These are phyloP conservation scores for Agrotis ipsilon DNA, from an alignment of 2,888 invertebrate genomes.

Conservation along the genomic window DNA sequence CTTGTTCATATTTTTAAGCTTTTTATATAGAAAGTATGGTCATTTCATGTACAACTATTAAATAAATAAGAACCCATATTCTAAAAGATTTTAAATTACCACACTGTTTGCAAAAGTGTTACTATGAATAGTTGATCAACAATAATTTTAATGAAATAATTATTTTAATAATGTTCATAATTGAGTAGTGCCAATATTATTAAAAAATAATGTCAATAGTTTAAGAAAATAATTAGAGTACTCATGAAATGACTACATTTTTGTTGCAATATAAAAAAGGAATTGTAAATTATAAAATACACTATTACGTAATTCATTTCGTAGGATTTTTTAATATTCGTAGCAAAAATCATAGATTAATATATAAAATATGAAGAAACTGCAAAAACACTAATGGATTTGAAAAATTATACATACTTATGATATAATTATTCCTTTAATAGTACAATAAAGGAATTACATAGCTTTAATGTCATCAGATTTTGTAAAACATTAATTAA, in stretches of 20 bases:
- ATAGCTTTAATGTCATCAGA: constrained; percentile 77
- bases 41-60: constrained; percentile 68
- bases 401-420: constrained; percentile 81
- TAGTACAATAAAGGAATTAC: constrained; percentile 77
- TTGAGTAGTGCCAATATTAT: constrained; percentile 37
- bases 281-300: constrained; percentile 78
- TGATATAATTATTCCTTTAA: constrained; percentile 73
- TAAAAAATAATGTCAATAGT: constrained; percentile 19
- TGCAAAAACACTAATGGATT: constrained; percentile 90
- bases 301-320: constrained; percentile 67
- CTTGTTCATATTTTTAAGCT: constrained; percentile 69
- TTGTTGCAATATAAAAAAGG: constrained; percentile 70
- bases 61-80: constrained; percentile 39
- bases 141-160: constrained; percentile 25
- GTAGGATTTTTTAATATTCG: constrained; percentile 75
- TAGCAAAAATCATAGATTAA: constrained; percentile 76
- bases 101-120: constrained; percentile 10
- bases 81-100: constrained; percentile 5
- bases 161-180: constrained; percentile 22
- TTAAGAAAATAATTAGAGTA: constrained; percentile 27
- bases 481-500: constrained; percentile 64
- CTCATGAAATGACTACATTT: constrained; percentile 65
- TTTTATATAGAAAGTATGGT: constrained; percentile 64
- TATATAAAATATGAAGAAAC: constrained; percentile 77
- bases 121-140: constrained; percentile 24